Conservation (phyloP, 2,113 vertebrate genomes). For the Emydura subglobosa region DNA sequence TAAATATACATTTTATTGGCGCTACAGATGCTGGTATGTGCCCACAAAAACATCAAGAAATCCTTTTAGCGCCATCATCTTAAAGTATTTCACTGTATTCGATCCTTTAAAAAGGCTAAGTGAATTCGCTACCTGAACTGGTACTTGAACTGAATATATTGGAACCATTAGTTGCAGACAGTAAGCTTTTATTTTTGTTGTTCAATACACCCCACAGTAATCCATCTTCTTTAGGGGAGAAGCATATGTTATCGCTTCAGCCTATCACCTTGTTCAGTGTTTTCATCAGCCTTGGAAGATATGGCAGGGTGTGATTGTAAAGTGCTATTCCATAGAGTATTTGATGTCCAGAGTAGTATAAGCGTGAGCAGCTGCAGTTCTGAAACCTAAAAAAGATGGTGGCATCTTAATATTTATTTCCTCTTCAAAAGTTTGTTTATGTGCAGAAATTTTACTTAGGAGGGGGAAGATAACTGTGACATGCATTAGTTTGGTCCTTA, state of each 20-base stretch:
- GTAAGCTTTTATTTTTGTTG: not conserved
- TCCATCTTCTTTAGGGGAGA: not conserved
- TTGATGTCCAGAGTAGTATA: not conserved
- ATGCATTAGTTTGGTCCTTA: not conserved
- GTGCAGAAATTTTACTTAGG: not conserved
- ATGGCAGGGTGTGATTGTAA: not conserved
- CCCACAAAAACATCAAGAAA: not conserved
- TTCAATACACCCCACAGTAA: not conserved
- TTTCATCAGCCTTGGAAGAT: not conserved
- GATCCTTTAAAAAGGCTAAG: not conserved
- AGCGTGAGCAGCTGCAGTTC: fast-evolving
- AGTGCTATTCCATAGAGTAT: not conserved
- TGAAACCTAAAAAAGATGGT: not conserved
- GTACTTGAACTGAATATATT: not conserved
- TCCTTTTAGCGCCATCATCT: not conserved
- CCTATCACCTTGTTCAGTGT: not conserved
- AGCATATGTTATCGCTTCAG: not conserved
- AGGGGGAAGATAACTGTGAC: not conserved
- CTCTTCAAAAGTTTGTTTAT: not conserved
- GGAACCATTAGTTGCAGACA: not conserved
- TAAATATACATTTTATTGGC: not conserved
- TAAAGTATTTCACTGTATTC: not conserved
- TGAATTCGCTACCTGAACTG: not conserved
- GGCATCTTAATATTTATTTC: not conserved
- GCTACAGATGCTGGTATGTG: not conserved